Evolutionary conservation across 2,888 invertebrate genomes (phyloP).

Genomic region (Tenthredo mesomela): DNA sequence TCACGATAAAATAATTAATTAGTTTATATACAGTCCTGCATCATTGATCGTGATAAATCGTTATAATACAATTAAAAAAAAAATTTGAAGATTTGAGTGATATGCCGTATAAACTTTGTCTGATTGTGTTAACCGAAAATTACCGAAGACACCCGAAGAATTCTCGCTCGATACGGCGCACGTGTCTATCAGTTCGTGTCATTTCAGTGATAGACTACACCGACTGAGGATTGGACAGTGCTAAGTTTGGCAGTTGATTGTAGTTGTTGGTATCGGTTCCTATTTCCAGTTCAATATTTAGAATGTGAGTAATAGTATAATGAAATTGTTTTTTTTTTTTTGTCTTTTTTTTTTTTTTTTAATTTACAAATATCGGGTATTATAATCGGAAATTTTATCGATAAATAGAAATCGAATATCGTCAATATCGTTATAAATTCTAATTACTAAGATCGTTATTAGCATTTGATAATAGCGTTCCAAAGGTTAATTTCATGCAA

Average conservation of each 20-base stretch:
- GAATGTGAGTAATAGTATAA: conserved; percentile 33
- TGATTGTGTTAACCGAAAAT: conserved; percentile 26
- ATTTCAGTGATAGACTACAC: conserved; percentile 43
- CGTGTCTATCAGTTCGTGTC: conserved; percentile 51
- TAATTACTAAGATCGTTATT: not conserved
- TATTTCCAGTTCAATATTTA: conserved; percentile 13
- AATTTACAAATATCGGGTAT: not conserved
- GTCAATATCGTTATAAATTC: no score
- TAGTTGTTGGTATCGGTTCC: conserved; percentile 22
- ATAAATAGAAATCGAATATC: not conserved
- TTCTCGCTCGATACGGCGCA: conserved; percentile 49
- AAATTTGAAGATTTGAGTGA: not conserved
- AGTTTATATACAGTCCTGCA: not conserved
- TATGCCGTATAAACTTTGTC: conserved; percentile 17
- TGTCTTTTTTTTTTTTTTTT: no score
- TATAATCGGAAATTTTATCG: not conserved
- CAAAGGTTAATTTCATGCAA: not conserved
- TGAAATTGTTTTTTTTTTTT: not conserved
- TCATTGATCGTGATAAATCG: not conserved
- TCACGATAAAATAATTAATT: not conserved
- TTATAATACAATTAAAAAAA: not conserved
- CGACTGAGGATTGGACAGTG: conserved; percentile 45
- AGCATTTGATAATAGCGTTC: not conserved
- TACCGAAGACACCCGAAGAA: conserved; percentile 50
- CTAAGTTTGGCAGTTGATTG: conserved; percentile 32